Evolutionary conservation across 2,797 vertebrate species (phyloP).

Genomic region (Danio choprae): DNA sequence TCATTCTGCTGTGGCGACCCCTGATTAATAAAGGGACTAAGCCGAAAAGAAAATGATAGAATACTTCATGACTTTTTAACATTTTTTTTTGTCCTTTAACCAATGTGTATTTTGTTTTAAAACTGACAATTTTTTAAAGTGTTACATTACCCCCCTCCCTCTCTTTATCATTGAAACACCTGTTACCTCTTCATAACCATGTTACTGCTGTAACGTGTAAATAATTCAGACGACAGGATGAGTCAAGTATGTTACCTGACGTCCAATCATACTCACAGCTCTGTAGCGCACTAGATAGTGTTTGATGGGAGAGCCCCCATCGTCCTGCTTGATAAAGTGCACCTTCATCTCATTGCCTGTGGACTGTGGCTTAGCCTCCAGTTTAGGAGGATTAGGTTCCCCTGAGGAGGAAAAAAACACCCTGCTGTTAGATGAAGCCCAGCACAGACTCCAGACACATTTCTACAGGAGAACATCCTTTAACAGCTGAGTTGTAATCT

Average conservation of each 20-base stretch:
- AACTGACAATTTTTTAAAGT: too few species aligned
- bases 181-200: constrained; percentile 1
- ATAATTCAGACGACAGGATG: constrained; percentile 21
- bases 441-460: constrained; percentile 20
- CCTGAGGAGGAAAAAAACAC: constrained; percentile 80
- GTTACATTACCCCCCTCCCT: background rate
- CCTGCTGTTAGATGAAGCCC: constrained; percentile 50
- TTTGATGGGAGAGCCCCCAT: constrained; percentile 93
- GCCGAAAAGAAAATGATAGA: too few species aligned
- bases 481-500: background rate
- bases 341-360: constrained; percentile 88
- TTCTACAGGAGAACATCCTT: background rate
- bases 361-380: constrained; percentile 83
- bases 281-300: constrained; percentile 95
- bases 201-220: background rate
- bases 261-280: constrained; percentile 86
- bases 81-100: too few species aligned
- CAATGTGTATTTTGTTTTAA: too few species aligned
- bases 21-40: too few species aligned
- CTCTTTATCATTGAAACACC: background rate
- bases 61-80: too few species aligned
- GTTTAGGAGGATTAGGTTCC: constrained; percentile 93
- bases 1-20: too few species aligned
- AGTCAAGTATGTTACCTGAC: constrained; percentile 42
- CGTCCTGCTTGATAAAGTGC: constrained; percentile 94